A percentile compares a stretch with the other conserved stretches of the same genome.
These are phyloP conservation scores for Pilophorus perplexus DNA, from an alignment of 2,888 invertebrate species.

Conservation along the genomic window DNA sequence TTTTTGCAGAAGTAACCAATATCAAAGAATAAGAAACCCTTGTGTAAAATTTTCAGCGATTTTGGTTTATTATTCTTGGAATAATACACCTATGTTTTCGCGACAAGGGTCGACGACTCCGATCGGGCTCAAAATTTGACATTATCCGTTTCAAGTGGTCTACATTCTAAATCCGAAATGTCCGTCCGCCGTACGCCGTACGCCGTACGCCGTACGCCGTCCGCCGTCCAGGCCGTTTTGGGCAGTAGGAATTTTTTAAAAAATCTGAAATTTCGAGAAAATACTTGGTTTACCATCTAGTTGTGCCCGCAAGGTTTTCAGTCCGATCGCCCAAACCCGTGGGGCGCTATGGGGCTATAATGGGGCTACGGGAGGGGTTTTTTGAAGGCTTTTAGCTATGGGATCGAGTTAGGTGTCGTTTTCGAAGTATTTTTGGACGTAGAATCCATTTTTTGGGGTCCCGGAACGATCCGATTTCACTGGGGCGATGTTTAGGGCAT, in stretches of 20 bases:
- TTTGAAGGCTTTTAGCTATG: not conserved
- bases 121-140: not conserved
- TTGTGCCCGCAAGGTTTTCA: not conserved
- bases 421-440: not conserved
- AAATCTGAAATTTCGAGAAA: not conserved
- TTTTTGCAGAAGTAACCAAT: no score
- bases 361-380: not conserved
- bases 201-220: not conserved
- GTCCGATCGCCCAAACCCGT: not conserved
- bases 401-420: not conserved
- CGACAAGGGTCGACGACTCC: not conserved
- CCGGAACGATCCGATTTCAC: not conserved
- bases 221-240: not conserved
- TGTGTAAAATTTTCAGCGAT: no score
- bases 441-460: not conserved
- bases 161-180: not conserved
- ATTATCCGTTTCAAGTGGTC: not conserved
- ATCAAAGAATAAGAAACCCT: no score
- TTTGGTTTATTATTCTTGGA: not conserved
- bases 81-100: not conserved
- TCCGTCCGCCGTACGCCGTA: not conserved
- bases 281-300: not conserved
- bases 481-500: no score
- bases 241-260: not conserved
- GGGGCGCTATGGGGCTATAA: no score